Base-by-base conservation (phyloP, 2,797 vertebrate species). In the Macroramphosus scolopax region DNA sequence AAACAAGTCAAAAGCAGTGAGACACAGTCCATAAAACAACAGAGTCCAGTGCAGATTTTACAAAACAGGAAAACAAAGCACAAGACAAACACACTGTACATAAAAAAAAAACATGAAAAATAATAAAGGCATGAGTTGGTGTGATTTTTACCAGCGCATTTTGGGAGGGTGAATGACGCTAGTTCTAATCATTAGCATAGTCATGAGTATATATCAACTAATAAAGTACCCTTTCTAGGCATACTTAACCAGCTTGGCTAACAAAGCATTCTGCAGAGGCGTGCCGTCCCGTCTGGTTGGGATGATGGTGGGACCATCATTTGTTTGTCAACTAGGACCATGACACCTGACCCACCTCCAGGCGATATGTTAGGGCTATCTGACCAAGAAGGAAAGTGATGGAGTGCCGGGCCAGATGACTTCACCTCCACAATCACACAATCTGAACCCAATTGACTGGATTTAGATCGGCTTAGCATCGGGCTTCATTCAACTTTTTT, bases 1-100 rank as follows among this genome's bases (percentile, higher is more conserved):
- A 41, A 32, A 25, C 45, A 7, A 17, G 31, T 39, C 24, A 48
- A 72, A 31, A n/a, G 3, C 56, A 61, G 54, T 72, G 54, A 80
- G 58, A 53, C 13, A 13, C 8, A 8, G 5, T 13, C 8, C 6
- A 12, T 2, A 39, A 3, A 17, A 5, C 0, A 3, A 11, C 5
- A 15, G n/a, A 3, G 9, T 12, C 1, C n/a, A 11, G 2, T 24
- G 9, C 8, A 22, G n/a, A 20, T 10, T 42, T 53, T 7, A 20
- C 8, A 50, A 31, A 33, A 52, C 0, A 17, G 39, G 20, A 4
- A 53, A 51, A 61, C 17, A 47, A 47, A 40, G 8, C 43, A 58
- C 37, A 33, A 17, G 17, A 65, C 20, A 28, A 45, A 63, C 3
- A 50, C 1, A 22, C 6, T 7, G 56, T 26, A 55, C 20, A 61